These are phyloP conservation scores for Caenorhabditis brenneri DNA, from an alignment of 1,140 invertebrate species.

Conservation along the genomic window DNA sequence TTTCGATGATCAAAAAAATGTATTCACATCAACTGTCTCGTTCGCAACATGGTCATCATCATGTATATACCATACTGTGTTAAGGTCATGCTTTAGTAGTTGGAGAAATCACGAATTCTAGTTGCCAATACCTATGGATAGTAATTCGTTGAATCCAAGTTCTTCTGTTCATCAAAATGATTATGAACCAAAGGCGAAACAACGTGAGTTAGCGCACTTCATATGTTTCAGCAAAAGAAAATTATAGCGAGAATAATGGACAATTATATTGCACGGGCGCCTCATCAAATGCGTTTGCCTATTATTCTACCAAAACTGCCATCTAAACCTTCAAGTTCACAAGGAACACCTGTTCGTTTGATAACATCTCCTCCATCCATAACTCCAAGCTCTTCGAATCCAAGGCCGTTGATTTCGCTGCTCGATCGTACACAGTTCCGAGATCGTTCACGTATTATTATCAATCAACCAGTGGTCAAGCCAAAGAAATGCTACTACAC, in stretches of 20 bases:
- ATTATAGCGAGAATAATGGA: not conserved
- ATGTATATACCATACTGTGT: too few relatives aligned
- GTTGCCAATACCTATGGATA: too few relatives aligned
- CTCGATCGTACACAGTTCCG: constrained; percentile 22
- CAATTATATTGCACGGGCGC: not conserved
- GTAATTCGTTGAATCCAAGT: too few relatives aligned
- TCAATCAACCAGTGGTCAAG: not conserved
- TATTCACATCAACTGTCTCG: too few relatives aligned
- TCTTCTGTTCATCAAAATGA: not conserved
- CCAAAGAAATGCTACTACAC: constrained; percentile 17
- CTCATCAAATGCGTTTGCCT: not conserved
- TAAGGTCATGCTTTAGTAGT: too few relatives aligned
- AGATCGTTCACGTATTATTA: not conserved
- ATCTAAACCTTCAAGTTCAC: not conserved
- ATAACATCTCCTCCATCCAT: not conserved
- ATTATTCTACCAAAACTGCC: not conserved
- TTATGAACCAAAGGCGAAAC: not conserved
- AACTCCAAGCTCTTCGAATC: not conserved
- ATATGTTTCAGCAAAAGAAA: not conserved
- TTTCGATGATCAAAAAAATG: too few relatives aligned
- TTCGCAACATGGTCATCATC: too few relatives aligned
- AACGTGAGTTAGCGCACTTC: not conserved
- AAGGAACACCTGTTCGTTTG: not conserved
- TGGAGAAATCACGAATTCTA: too few relatives aligned
- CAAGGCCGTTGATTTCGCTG: not conserved